Conservation (phyloP, 2,888 invertebrate species). For the Epistrophe grossulariae region DNA sequence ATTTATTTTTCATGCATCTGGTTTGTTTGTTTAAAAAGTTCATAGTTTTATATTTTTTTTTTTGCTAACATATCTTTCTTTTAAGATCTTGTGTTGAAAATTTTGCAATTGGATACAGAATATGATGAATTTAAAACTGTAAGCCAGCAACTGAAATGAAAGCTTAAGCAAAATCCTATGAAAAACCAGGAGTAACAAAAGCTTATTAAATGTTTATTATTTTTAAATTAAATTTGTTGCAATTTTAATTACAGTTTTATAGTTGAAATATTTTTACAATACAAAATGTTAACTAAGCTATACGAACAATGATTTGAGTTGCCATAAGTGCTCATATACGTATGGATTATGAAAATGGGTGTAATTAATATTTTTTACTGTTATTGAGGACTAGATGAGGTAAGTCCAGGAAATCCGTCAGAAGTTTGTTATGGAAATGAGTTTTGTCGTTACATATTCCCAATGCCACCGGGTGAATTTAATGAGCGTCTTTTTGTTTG, state of each 20-base stretch:
- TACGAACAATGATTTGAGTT: too few species aligned
- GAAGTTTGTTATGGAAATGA: conserved; percentile 79
- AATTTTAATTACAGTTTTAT: conserved; percentile 36
- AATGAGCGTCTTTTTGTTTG: conserved; percentile 82
- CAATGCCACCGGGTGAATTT: conserved; percentile 82
- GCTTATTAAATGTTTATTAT: conserved; percentile 77
- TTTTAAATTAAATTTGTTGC: conserved; percentile 25
- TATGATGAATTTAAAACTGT: conserved; percentile 84
- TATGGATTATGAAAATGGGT: conserved; percentile 39
- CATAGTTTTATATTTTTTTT: background rate
- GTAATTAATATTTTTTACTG: conserved; percentile 77
- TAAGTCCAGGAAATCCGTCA: conserved; percentile 79
- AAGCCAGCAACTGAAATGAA: conserved; percentile 82
- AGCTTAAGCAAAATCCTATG: conserved; percentile 79
- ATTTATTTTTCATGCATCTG: conserved; percentile 95
- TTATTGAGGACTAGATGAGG: conserved; percentile 81
- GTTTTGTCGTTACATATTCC: conserved; percentile 82
- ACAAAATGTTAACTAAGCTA: conserved; percentile 34
- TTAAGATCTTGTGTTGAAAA: conserved; percentile 87
- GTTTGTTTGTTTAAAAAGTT: conserved; percentile 89
- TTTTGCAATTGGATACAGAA: conserved; percentile 85
- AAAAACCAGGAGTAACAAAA: conserved; percentile 80
- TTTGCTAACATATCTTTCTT: conserved; percentile 8
- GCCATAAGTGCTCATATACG: too few species aligned
- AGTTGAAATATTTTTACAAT: conserved; percentile 59